Evolutionary conservation across 2,113 vertebrate species (phyloP).

Genomic region (Neodon shergylaensis): DNA sequence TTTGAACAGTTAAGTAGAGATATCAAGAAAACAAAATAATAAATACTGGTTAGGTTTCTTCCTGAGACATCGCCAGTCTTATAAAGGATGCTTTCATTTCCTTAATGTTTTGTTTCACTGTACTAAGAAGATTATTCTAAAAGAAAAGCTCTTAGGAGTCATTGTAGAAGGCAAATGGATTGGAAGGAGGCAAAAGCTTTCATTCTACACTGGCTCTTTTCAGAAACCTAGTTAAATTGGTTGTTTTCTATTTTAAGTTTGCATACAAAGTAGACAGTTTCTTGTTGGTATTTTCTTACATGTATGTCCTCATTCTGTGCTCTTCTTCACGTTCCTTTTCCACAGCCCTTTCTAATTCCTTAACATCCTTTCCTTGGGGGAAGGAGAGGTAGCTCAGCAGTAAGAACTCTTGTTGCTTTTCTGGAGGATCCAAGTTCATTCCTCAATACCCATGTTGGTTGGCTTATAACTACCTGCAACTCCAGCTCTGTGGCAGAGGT

Average conservation of each 20-base stretch:
- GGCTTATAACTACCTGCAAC: not conserved
- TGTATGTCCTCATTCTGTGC: too few species aligned
- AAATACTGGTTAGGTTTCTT: not conserved
- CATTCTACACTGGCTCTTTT: not conserved
- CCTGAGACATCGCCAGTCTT: not conserved
- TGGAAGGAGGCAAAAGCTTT: not conserved
- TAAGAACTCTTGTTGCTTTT: not conserved
- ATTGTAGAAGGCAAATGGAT: not conserved
- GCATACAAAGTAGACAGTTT: not conserved
- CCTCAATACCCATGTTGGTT: too few species aligned
- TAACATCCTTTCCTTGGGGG: not conserved
- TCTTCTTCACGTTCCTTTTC: not conserved
- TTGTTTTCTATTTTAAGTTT: not conserved
- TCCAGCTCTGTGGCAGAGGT: too few species aligned
- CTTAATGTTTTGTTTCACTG: not conserved
- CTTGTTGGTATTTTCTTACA: not conserved
- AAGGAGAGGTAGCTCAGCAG: not conserved
- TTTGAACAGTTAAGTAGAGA: not conserved
- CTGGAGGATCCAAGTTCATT: not conserved
- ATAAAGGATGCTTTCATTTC: not conserved
- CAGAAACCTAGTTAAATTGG: not conserved
- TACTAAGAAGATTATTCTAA: slow-evolving; percentile 8
- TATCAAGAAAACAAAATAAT: not conserved
- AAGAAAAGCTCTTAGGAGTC: not conserved
- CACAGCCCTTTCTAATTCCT: not conserved